These are phyloP conservation scores for Tachystola acroxantha DNA, from an alignment of 2,888 invertebrate genomes.

Conservation along the genomic window DNA sequence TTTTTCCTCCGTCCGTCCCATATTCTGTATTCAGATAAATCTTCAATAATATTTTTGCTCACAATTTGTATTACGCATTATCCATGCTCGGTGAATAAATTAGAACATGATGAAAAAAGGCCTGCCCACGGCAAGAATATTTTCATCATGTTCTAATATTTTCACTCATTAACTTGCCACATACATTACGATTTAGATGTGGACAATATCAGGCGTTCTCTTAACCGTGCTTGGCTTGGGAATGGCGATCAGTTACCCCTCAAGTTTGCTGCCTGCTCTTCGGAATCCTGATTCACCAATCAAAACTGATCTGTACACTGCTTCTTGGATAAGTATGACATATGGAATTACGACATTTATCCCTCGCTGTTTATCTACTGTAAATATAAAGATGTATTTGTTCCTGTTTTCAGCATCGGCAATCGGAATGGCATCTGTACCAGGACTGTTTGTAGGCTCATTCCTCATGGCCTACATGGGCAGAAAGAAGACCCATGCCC, in stretches of 20 bases:
- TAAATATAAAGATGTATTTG: too few relatives aligned
- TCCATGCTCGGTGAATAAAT: too few relatives aligned
- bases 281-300: conserved; percentile 25
- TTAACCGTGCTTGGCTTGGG: conserved; percentile 29
- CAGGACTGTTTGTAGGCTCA: conserved; percentile 25
- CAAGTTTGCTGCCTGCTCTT: conserved; percentile 26
- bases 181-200: conserved; percentile 20
- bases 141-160: too few relatives aligned
- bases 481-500: conserved; percentile 52
- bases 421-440: conserved; percentile 23
- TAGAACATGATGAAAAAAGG: too few relatives aligned
- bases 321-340: conserved; percentile 34
- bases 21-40: too few relatives aligned
- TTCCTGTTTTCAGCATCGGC: conserved; percentile 27
- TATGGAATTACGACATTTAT: too few relatives aligned
- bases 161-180: too few relatives aligned
- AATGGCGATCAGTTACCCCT: conserved; percentile 28
- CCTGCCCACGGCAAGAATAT: too few relatives aligned
- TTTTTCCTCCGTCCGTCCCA: too few relatives aligned
- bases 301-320: conserved; percentile 23
- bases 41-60: too few relatives aligned
- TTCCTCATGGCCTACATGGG: conserved; percentile 40
- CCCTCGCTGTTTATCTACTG: too few relatives aligned
- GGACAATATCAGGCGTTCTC: conserved; percentile 26
- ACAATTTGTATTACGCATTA: too few relatives aligned